Conservation (phyloP, 2,888 invertebrate species). For the Nymphalis polychloros region DNA sequence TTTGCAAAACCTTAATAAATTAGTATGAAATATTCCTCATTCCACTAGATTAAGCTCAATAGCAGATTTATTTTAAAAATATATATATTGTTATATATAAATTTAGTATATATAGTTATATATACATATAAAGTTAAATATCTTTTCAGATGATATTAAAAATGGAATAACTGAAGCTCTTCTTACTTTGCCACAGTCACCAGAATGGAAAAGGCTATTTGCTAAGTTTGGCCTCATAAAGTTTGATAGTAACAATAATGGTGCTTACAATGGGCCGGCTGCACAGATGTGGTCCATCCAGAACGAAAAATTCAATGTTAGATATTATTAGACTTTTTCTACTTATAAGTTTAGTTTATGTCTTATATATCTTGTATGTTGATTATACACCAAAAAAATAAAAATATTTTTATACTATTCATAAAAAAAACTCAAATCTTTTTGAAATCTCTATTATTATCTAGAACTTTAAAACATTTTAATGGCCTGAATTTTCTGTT, state of each 20-base stretch:
- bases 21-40: no score
- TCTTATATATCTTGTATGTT: conserved; percentile 71
- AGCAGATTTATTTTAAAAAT: not conserved
- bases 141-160: conserved; percentile 62
- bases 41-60: no score
- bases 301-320: conserved; percentile 75
- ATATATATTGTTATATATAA: no score
- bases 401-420: conserved; percentile 32
- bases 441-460: conserved; percentile 23
- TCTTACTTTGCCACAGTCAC: conserved; percentile 60
- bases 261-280: conserved; percentile 74
- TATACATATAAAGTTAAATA: not conserved
- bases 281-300: conserved; percentile 77
- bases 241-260: conserved; percentile 69
- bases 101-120: no score
- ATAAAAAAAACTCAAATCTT: conserved; percentile 22
- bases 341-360: conserved; percentile 64
- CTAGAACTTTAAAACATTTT: conserved; percentile 4
- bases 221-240: conserved; percentile 76
- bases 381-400: conserved; percentile 66
- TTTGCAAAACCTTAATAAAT: no score
- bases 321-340: conserved; percentile 78
- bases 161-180: conserved; percentile 65
- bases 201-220: conserved; percentile 68
- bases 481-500: conserved; percentile 4